Evolutionary conservation across 2,113 vertebrate species (phyloP).

Genomic region (Paradoxurus hermaphroditus): DNA sequence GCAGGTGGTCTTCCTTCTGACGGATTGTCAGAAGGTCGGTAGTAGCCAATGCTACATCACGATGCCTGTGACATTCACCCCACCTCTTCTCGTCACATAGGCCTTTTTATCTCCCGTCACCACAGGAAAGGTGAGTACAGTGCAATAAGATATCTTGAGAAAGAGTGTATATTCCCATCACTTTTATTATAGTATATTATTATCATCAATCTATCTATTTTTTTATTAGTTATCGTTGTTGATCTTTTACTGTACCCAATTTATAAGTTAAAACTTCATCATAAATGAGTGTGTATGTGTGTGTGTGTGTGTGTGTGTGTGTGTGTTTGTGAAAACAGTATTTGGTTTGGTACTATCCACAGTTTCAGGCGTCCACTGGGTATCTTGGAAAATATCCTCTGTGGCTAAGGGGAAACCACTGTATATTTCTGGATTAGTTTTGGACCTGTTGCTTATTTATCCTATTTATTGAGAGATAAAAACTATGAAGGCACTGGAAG

Average conservation of each 20-base stretch:
- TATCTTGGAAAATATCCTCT: not conserved
- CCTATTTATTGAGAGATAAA: not conserved
- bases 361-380: not conserved
- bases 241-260: not conserved
- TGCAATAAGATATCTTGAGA: not conserved
- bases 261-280: not conserved
- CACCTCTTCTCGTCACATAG: not conserved
- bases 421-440: not conserved
- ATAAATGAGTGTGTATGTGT: not conserved
- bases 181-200: not conserved
- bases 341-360: too few species aligned
- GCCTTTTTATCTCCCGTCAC: not conserved
- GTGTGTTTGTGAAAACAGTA: not conserved
- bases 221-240: not conserved
- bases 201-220: not conserved
- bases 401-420: not conserved
- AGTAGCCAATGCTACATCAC: not conserved
- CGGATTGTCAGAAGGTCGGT: not conserved
- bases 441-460: slow-evolving; percentile 7
- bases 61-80: not conserved
- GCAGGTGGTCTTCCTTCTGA: not conserved
- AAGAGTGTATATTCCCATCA: not conserved
- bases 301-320: not conserved
- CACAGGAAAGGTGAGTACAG: not conserved
- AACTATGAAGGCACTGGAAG: not conserved